Conservation (phyloP, 2,113 vertebrate genomes). For the Chunga burmeisteri region DNA sequence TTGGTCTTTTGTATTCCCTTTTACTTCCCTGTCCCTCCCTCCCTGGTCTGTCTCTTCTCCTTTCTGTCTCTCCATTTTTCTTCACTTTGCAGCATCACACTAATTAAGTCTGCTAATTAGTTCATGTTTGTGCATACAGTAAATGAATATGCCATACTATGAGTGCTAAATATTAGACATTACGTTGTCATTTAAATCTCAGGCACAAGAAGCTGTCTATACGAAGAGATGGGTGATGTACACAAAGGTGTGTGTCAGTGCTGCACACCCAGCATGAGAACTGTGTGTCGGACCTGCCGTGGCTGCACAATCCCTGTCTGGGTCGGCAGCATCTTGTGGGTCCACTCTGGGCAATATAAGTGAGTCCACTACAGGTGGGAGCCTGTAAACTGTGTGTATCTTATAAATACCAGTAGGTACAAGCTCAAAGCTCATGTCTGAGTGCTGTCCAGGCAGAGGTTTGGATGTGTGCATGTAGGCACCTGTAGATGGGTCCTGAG, state of each 20-base stretch:
- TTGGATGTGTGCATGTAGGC: neutral
- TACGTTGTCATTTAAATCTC: neutral
- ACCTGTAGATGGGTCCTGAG: neutral
- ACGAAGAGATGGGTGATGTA: accelerated
- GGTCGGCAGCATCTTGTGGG: accelerated
- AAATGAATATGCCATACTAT: neutral
- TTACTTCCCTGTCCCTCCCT: neutral
- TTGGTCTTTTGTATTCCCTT: neutral
- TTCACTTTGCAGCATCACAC: neutral
- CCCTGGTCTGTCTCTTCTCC: neutral
- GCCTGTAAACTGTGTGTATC: accelerated
- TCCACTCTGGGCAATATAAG: accelerated
- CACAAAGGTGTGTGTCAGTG: neutral
- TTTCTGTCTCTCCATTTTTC: neutral
- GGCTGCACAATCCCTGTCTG: accelerated
- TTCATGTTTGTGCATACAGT: slow-evolving; percentile 26
- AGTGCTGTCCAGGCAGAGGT: too few relatives aligned
- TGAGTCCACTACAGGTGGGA: accelerated
- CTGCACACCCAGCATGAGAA: neutral
- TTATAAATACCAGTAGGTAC: neutral
- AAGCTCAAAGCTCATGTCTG: neutral
- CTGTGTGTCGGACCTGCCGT: accelerated
- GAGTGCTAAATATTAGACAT: neutral
- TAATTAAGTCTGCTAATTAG: slow-evolving; percentile 59
- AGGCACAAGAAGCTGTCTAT: neutral